These are phyloP conservation scores for Cybosia mesomella DNA, from an alignment of 2,888 invertebrate species.

Conservation along the genomic window DNA sequence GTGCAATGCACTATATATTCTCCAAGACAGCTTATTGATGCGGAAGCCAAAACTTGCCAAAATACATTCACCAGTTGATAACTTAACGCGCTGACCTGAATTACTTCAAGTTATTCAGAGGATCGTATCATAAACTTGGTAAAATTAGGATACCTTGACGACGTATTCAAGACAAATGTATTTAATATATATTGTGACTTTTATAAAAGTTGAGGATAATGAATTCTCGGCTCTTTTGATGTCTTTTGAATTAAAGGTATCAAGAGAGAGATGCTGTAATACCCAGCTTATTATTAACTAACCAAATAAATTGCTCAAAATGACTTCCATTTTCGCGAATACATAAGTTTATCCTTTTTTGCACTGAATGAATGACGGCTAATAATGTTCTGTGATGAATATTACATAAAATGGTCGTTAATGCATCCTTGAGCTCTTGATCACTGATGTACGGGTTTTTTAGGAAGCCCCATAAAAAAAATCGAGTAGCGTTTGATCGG, in stretches of 20 bases:
- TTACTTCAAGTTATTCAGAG: slow-evolving; percentile 23
- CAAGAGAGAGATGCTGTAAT: background rate
- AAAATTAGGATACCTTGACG: slow-evolving; percentile 21
- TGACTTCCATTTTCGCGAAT: too few relatives aligned
- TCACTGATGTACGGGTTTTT: too few relatives aligned
- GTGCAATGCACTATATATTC: slow-evolving; percentile 6
- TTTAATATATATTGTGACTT: background rate
- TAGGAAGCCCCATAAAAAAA: too few relatives aligned
- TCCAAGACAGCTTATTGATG: slow-evolving; percentile 33
- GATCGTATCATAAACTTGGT: slow-evolving; percentile 26
- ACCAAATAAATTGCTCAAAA: background rate
- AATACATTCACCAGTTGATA: slow-evolving; percentile 39
- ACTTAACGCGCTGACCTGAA: slow-evolving; percentile 36
- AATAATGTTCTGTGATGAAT: too few relatives aligned
- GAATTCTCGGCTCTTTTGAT: slow-evolving; percentile 15
- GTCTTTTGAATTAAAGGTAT: background rate
- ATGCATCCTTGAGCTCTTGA: too few relatives aligned
- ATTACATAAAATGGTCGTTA: too few relatives aligned
- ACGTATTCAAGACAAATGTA: slow-evolving; percentile 27
- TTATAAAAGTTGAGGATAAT: slow-evolving; percentile 23
- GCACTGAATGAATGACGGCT: too few relatives aligned
- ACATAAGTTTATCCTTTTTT: too few relatives aligned
- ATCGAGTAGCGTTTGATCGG: too few relatives aligned
- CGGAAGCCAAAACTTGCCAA: slow-evolving; percentile 33
- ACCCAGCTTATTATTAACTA: background rate